Evolutionary conservation across 1,140 invertebrate species (phyloP).

Genomic region (Chrysomallon squamiferum): DNA sequence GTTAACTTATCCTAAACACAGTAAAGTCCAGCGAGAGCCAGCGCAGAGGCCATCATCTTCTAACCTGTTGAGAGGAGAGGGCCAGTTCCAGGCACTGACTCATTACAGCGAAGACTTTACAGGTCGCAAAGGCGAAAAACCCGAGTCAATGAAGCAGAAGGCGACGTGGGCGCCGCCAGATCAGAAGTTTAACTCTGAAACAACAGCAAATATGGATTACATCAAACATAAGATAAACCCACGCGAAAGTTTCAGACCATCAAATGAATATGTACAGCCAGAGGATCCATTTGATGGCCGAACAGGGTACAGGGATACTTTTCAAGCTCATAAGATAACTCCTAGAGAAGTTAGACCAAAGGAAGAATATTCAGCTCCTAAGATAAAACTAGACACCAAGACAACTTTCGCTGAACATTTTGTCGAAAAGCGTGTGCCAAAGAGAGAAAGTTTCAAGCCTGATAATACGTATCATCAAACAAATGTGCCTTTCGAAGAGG

Average conservation of each 20-base stretch:
- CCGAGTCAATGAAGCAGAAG: slow-evolving; percentile 13
- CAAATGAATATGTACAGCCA: neutral
- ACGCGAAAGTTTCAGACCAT: neutral
- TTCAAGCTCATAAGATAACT: neutral
- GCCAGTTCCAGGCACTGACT: neutral
- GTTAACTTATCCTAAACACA: neutral
- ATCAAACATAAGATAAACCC: neutral
- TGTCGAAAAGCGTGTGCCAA: neutral
- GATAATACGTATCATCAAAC: neutral
- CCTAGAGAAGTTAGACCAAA: neutral
- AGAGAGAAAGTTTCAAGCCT: neutral
- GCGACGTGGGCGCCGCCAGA: slow-evolving; percentile 9
- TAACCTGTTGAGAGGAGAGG: neutral
- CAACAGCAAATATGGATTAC: neutral
- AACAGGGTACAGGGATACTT: neutral
- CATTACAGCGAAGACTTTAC: neutral
- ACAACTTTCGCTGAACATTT: neutral
- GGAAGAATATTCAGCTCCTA: neutral
- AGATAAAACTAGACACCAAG: neutral
- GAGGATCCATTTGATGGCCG: neutral
- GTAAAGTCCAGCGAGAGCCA: neutral
- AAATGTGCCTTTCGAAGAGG: neutral
- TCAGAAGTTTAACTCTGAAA: slow-evolving; percentile 15
- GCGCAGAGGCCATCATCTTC: neutral
- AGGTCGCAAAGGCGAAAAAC: neutral